Evolutionary conservation across 2,888 invertebrate species (phyloP).

Genomic region (Melanostoma mellinum): DNA sequence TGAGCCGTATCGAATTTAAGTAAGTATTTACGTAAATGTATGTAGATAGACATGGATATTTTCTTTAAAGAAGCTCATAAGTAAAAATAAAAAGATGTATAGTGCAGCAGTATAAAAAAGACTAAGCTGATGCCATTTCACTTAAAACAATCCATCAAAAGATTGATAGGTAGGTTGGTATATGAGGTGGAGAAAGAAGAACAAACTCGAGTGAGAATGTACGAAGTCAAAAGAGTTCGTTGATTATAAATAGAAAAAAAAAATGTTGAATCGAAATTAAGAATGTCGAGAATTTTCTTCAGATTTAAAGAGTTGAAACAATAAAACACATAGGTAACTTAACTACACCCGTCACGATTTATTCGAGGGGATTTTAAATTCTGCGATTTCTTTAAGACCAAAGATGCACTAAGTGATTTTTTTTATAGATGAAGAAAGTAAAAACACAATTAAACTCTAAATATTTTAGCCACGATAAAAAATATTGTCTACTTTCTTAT

Average conservation of each 20-base stretch:
- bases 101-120: slow-evolving; percentile 12
- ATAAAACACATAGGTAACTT: not conserved
- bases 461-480: slow-evolving; percentile 25
- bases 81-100: slow-evolving; percentile 28
- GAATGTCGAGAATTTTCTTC: slow-evolving; percentile 64
- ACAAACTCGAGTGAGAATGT: slow-evolving; percentile 55
- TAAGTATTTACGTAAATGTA: not conserved
- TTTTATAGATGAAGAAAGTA: not conserved
- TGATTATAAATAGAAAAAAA: slow-evolving; percentile 66
- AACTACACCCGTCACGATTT: slow-evolving; percentile 24
- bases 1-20: slow-evolving; percentile 44
- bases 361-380: slow-evolving; percentile 23
- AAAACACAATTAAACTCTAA: slow-evolving; percentile 22
- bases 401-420: slow-evolving; percentile 26
- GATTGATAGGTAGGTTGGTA: slow-evolving; percentile 50
- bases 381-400: slow-evolving; percentile 17
- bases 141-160: slow-evolving; percentile 60
- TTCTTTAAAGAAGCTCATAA: slow-evolving; percentile 26
- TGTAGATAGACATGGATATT: slow-evolving; percentile 21
- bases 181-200: slow-evolving; percentile 45
- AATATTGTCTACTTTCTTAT: slow-evolving; percentile 57
- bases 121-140: slow-evolving; percentile 46
- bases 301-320: slow-evolving; percentile 32
- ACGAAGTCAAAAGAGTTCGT: slow-evolving; percentile 42
- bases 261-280: slow-evolving; percentile 37